Evolutionary conservation across 1,140 invertebrate genomes (phyloP), one percentile per base, ranked within the genome.

Genomic region (Drosophila saltans): DNA sequence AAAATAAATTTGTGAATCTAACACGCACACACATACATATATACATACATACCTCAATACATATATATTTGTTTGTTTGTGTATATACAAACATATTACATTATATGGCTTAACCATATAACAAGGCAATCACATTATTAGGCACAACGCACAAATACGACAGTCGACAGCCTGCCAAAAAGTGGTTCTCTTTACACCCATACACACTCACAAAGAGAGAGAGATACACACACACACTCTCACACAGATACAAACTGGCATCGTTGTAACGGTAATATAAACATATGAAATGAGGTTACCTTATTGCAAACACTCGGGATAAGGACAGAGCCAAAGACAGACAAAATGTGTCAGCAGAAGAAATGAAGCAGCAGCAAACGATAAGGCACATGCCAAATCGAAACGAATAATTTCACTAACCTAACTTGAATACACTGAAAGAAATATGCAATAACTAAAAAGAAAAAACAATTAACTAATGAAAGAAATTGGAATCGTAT

Each of bases 101-200:
- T 88, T 88, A 88, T 83, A 88, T 89, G 84, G 84, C 84, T 88
- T 88, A 88, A 86, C 84, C 84, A 89, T 88, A 88, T 88, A 88
- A 88, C 84, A 88, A 88, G 84, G 84, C 84, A 88, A 88, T 88
- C 84, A 88, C 84, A 88, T 89, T 88, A 88, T 89, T 88, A 89
- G 84, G 84, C 83, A 69, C 59, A 66, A 65, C 78, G 63, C 75
- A 70, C 58, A 78, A 72, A 84, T 70, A 57, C 70, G 64, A 70
- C 78, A 69, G 41, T 41, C 33, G 63, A 52, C 62, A 71, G 57
- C 48, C 21, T 45, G 52, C 30, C 41, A 10, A n/a, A 26, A n/a
- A 28, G 30, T 67, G 69, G 69, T 67, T 61, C 74, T 68, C 67
- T 58, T 68, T 55, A 66, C 28, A 52, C 48, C 48, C 64, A 62